Conservation (phyloP, 2,113 vertebrate genomes). For the Willisornis vidua region DNA sequence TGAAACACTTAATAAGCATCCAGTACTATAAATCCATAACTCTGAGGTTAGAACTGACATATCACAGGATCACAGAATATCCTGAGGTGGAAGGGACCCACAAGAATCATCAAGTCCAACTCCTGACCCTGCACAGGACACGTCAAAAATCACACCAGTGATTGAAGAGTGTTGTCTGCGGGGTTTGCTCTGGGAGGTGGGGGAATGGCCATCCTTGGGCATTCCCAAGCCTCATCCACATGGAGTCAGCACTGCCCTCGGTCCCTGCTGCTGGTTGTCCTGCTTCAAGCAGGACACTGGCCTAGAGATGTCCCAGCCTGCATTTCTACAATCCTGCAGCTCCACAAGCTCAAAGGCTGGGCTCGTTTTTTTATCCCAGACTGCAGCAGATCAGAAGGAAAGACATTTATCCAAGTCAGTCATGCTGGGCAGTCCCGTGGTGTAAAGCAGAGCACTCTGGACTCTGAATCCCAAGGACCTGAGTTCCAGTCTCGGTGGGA, state of each 20-base stretch:
- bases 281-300: not conserved
- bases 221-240: not conserved
- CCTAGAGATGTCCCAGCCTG: not conserved
- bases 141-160: not conserved
- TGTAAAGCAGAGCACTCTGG: no score
- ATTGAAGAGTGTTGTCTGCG: not conserved
- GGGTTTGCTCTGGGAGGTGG: not conserved
- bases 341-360: not conserved
- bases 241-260: not conserved
- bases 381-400: not conserved
- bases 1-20: not conserved
- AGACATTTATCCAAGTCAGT: not conserved
- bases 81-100: not conserved
- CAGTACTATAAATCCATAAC: not conserved
- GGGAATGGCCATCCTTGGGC: not conserved
- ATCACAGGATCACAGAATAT: fast-evolving
- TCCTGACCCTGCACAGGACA: not conserved
- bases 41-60: not conserved
- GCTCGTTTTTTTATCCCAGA: not conserved
- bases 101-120: not conserved
- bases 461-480: no score
- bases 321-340: not conserved
- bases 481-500: no score
- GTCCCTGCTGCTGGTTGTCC: not conserved
- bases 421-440: no score